A percentile compares a stretch with the other conserved stretches of the same genome.
Evolutionary conservation across 2,888 invertebrate genomes (phyloP).

Genomic region (Baronia brevicornis): DNA sequence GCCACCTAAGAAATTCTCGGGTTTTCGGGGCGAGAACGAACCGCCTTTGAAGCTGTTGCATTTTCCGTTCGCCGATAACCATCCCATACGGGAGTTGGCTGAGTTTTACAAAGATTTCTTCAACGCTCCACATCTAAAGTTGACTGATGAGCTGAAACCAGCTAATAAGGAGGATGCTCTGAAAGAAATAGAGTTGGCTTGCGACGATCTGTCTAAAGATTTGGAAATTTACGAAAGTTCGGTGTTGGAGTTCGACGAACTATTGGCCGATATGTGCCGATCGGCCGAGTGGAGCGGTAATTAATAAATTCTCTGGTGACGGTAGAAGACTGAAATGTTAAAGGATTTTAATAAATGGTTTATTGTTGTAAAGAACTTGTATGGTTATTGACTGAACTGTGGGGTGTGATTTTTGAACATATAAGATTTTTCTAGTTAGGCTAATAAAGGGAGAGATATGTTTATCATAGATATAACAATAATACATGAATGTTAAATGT

Average conservation of each 20-base stretch:
- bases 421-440: conserved; percentile 1
- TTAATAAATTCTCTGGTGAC: conserved; percentile 32
- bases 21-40: conserved; percentile 67
- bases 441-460: no score
- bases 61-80: conserved; percentile 85
- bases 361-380: conserved; percentile 14
- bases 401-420: conserved; percentile 10
- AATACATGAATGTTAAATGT: no score
- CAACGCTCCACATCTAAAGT: conserved; percentile 75
- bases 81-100: conserved; percentile 83
- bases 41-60: conserved; percentile 82
- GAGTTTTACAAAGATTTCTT: conserved; percentile 89
- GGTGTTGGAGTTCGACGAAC: conserved; percentile 83
- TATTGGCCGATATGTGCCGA: conserved; percentile 82
- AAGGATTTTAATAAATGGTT: conserved; percentile 19
- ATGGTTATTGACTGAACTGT: conserved; percentile 8
- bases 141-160: conserved; percentile 35
- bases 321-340: conserved; percentile 29
- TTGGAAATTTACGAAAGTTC: conserved; percentile 84
- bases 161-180: conserved; percentile 25
- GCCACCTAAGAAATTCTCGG: conserved; percentile 62
- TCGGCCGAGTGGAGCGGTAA: conserved; percentile 77
- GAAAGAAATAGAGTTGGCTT: conserved; percentile 47
- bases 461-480: no score
- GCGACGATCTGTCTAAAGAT: conserved; percentile 79